Evolutionary conservation across 2,113 vertebrate species (phyloP), one percentile per base, ranked within the genome.

Genomic region (Hipposideros armiger): DNA sequence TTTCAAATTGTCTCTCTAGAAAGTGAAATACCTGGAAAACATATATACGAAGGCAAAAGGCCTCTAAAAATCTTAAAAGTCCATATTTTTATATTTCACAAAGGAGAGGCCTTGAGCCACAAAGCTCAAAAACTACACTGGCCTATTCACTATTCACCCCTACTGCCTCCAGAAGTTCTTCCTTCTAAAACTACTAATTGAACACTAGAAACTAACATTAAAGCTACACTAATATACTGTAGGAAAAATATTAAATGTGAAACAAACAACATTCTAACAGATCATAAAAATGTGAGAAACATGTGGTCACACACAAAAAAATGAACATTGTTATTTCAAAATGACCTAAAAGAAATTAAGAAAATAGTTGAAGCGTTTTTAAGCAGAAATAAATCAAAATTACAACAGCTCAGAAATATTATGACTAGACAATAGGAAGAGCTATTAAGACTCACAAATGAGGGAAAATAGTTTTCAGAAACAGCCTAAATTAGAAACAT

Each of bases 281-380:
- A 91, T 67, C 78, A 58, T 78, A 94, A 81, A 94, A 87, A 85
- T 7, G 7, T n/a, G n/a, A 26, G 40, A 87, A 95, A 92, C 86
- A 70, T 67, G 11, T 64, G 82, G 17, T 11, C 36, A 69, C 54
- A 66, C 36, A 69, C 62, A 66, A 72, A 62, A 45, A 90, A 36
- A 91, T 47, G 19, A 82, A 83, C 30, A 76, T 52, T 70, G 28
- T n/a, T 87, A 76, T 90, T 87, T 81, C 60, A 81, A 94, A 62
- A 92, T 77, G n/a, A 76, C 14, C 45, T 72, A n/a, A 87, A 60
- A 62, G 32, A 87, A 87, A 89, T 73, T 28, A 76, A 58, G 67
- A 82, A 91, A 92, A 24, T 16, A 60, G 66, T 3, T 91, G 10
- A 86, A 66, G 67, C 6, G 56, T 89, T 78, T 56, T 28, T 82